Conservation (phyloP, 2,113 vertebrate genomes). For the Parus major region DNA sequence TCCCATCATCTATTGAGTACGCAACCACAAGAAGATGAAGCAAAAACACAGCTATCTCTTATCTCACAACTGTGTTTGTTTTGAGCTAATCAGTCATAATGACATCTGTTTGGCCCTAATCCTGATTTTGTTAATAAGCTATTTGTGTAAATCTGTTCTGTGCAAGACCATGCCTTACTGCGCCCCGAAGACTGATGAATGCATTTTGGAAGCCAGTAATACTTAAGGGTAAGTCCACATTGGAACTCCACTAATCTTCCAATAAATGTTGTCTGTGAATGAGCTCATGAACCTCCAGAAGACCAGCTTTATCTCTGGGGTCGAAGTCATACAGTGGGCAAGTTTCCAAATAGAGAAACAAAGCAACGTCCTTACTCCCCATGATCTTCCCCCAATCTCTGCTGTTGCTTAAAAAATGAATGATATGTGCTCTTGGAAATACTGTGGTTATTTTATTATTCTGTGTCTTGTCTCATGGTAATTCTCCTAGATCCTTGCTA, state of each 20-base stretch:
- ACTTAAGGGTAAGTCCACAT: constrained; percentile 65
- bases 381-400: background rate
- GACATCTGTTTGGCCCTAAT: constrained; percentile 65
- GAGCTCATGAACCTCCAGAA: constrained; percentile 60
- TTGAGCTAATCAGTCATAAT: constrained; percentile 66
- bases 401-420: background rate
- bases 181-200: constrained; percentile 68
- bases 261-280: constrained; percentile 17
- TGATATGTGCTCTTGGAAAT: constrained; percentile 2
- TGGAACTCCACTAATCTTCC: constrained; percentile 56
- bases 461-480: constrained; percentile 18
- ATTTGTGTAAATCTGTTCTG: constrained; percentile 54
- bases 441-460: constrained; percentile 10
- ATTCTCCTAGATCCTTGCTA: constrained; percentile 5
- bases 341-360: constrained; percentile 41
- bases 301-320: constrained; percentile 53
- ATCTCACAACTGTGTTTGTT: constrained; percentile 67
- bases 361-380: background rate
- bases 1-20: constrained; percentile 23
- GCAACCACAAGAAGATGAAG: constrained; percentile 55
- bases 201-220: constrained; percentile 65
- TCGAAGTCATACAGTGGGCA: constrained; percentile 20
- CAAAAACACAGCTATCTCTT: constrained; percentile 55
- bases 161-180: constrained; percentile 32
- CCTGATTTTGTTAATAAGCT: constrained; percentile 41